Evolutionary conservation across 2,888 invertebrate species (phyloP).

Genomic region (Caenorhabditis japonica): DNA sequence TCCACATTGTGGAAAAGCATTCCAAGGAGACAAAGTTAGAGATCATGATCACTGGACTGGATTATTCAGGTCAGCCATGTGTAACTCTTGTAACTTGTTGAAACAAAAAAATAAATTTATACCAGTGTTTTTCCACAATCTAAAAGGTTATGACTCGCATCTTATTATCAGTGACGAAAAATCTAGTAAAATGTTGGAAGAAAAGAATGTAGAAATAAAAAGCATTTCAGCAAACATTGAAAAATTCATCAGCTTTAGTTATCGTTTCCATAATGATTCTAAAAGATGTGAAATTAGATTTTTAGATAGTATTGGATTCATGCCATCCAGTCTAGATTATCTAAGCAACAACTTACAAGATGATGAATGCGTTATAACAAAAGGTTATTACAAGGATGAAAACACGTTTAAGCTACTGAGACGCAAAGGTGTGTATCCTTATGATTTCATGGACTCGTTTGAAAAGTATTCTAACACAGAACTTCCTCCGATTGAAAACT

Average conservation of each 20-base stretch:
- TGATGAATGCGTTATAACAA: conserved; percentile 33
- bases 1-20: too few relatives aligned
- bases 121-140: conserved; percentile 62
- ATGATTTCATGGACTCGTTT: conserved; percentile 72
- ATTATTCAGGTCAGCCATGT: conserved; percentile 48
- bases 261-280: conserved; percentile 12
- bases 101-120: conserved; percentile 58
- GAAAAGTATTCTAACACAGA: conserved; percentile 64
- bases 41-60: conserved; percentile 58
- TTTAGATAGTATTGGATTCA: conserved; percentile 61
- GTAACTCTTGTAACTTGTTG: conserved; percentile 42
- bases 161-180: conserved; percentile 43
- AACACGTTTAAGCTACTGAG: conserved; percentile 31
- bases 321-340: conserved; percentile 46
- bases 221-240: conserved; percentile 56
- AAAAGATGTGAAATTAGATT: conserved; percentile 49
- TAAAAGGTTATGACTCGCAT: conserved; percentile 63
- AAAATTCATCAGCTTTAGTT: conserved; percentile 62
- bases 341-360: conserved; percentile 59
- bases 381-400: conserved; percentile 56
- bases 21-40: conserved; percentile 46
- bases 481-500: conserved; percentile 57
- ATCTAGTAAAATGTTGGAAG: conserved; percentile 31
- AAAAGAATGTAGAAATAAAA: conserved; percentile 40
- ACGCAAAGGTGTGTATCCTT: conserved; percentile 73